These are phyloP conservation scores for Orientallactaga sibirica DNA, from an alignment of 2,797 vertebrate species.

Conservation along the genomic window DNA sequence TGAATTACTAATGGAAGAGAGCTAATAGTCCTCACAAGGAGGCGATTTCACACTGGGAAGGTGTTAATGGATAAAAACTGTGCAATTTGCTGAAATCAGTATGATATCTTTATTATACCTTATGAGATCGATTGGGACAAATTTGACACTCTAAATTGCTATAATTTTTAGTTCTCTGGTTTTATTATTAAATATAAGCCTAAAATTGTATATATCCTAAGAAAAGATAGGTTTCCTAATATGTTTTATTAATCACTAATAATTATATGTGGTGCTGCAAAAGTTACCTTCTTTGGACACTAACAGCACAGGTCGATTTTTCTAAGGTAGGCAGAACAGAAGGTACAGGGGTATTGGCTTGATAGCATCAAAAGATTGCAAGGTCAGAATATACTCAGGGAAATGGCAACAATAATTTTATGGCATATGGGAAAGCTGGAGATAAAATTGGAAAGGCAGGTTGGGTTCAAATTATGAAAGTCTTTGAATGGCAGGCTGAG, in stretches of 20 bases:
- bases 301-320: slow-evolving; percentile 15
- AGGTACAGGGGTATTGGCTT: neutral
- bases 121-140: slow-evolving; percentile 71
- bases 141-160: slow-evolving; percentile 82
- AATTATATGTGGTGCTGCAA: slow-evolving; percentile 57
- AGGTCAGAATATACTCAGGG: neutral
- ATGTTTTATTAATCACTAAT: slow-evolving; percentile 68
- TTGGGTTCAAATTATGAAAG: slow-evolving; percentile 40
- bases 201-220: slow-evolving; percentile 68
- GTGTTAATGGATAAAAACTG: slow-evolving; percentile 78
- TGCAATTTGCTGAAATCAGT: slow-evolving; percentile 80
- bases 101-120: slow-evolving; percentile 79
- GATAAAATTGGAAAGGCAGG: slow-evolving; percentile 5
- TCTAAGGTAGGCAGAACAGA: slow-evolving; percentile 5
- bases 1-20: slow-evolving; percentile 55
- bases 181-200: slow-evolving; percentile 76
- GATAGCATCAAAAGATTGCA: neutral
- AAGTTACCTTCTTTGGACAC: slow-evolving; percentile 55
- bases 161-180: slow-evolving; percentile 72
- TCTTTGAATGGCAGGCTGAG: slow-evolving; percentile 60
- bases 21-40: slow-evolving; percentile 66
- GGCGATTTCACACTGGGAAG: slow-evolving; percentile 63
- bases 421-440: neutral
- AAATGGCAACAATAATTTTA: neutral
- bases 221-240: slow-evolving; percentile 68